phyloP scores from a whole-genome alignment of 35 echinoderm and acorn worm species.

The Diadema setosum region DNA sequence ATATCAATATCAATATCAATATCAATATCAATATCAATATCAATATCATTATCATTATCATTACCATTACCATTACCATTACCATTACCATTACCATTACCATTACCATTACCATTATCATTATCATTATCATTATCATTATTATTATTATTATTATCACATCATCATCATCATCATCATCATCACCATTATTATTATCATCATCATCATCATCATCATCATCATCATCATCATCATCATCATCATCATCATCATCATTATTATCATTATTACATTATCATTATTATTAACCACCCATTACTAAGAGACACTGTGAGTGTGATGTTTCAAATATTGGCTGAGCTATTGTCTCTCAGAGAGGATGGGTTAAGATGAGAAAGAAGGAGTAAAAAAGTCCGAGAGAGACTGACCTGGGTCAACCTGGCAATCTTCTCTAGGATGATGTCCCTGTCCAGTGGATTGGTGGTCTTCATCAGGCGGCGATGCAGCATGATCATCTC shows the following conservation, averaged over 20 bases:
- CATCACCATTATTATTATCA: conserved; percentile 1
- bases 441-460: background rate
- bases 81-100: background rate
- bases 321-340: too few relatives aligned
- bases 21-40: background rate
- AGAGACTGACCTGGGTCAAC: background rate
- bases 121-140: background rate
- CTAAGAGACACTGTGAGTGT: too few relatives aligned
- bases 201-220: background rate
- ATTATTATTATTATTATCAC: background rate
- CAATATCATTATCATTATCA: background rate
- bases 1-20: background rate
- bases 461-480: conserved; percentile 9
- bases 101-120: background rate
- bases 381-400: too few relatives aligned
- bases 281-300: too few relatives aligned
- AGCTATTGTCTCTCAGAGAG: too few relatives aligned
- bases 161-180: conserved; percentile 7
- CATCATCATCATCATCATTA: background rate
- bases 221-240: background rate
- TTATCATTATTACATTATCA: too few relatives aligned
- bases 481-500: conserved; percentile 20
- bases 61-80: background rate
- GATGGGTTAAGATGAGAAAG: too few relatives aligned
- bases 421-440: background rate